These are phyloP conservation scores for Chrysomallon squamiferum DNA, from an alignment of 1,140 invertebrate genomes.

Conservation along the genomic window DNA sequence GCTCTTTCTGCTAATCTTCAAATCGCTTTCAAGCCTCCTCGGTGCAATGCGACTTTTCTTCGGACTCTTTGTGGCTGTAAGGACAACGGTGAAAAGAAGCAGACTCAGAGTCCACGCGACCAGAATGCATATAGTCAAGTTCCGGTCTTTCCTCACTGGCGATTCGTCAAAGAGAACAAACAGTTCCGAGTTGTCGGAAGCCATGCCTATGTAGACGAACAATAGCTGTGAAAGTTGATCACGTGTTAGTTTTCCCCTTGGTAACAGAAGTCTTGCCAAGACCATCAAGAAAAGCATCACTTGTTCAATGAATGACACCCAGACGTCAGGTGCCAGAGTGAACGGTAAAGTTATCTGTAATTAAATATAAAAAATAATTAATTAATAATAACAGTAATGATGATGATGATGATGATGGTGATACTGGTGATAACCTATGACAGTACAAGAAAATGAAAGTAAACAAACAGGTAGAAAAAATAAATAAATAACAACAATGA, in stretches of 20 bases:
- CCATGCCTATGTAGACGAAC: conserved; percentile 77
- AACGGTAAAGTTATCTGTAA: conserved; percentile 19
- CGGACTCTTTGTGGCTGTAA: conserved; percentile 30
- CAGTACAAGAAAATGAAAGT: too few relatives aligned
- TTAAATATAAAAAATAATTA: neutral
- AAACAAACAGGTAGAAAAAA: too few relatives aligned
- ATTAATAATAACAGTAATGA: too few relatives aligned
- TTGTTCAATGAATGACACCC: conserved; percentile 73
- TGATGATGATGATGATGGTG: too few relatives aligned
- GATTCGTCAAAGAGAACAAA: conserved; percentile 81
- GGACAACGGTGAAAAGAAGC: conserved; percentile 69
- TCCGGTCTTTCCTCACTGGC: conserved; percentile 26
- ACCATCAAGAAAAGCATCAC: conserved; percentile 86
- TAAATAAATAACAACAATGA: too few relatives aligned
- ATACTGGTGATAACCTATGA: too few relatives aligned
- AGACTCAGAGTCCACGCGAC: conserved; percentile 76
- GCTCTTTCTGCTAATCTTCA: too few relatives aligned
- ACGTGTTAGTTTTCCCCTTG: conserved; percentile 81
- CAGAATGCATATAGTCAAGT: conserved; percentile 35
- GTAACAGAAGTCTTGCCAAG: conserved; percentile 83
- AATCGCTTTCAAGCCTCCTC: too few relatives aligned
- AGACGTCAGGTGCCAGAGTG: conserved; percentile 21
- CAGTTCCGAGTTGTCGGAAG: conserved; percentile 93
- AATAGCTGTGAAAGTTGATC: conserved; percentile 89
- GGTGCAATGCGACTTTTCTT: neutral